These are phyloP conservation scores for Periphyllus acericola DNA, from an alignment of 2,888 invertebrate genomes.

Conservation along the genomic window DNA sequence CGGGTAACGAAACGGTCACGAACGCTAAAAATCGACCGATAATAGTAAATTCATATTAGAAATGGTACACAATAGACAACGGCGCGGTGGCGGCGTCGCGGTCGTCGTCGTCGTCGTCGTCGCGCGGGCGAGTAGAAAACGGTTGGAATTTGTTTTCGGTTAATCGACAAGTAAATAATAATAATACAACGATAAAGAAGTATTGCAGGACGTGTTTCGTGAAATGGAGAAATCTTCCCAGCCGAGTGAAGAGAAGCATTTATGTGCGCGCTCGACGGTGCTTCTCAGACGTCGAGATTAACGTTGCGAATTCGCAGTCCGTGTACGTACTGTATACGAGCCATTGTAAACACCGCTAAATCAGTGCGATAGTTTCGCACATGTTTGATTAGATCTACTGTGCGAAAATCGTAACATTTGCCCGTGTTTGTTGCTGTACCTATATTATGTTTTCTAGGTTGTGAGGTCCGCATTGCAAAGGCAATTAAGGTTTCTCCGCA, in stretches of 20 bases:
- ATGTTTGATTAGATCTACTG: not conserved
- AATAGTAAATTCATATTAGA: constrained; percentile 44
- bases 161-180: constrained; percentile 29
- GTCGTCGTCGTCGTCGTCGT: too few relatives aligned
- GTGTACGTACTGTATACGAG: too few relatives aligned
- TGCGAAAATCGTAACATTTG: constrained; percentile 8
- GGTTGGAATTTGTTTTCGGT: constrained; percentile 48
- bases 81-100: not conserved
- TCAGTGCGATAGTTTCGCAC: constrained; percentile 36
- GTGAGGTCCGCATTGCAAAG: not conserved
- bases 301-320: constrained; percentile 9
- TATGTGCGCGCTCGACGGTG: too few relatives aligned
- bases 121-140: constrained; percentile 10
- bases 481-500: not conserved
- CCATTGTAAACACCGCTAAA: too few relatives aligned
- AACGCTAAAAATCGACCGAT: constrained; percentile 44
- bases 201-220: constrained; percentile 3
- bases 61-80: constrained; percentile 37
- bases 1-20: constrained; percentile 53
- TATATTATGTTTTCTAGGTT: not conserved
- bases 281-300: not conserved
- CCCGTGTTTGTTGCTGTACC: not conserved
- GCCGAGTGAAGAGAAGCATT: not conserved
- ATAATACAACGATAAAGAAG: too few relatives aligned
- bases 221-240: constrained; percentile 37